These are phyloP conservation scores for Pygmarrhopalites habei DNA, from an alignment of 1,140 invertebrate species.

Conservation along the genomic window DNA sequence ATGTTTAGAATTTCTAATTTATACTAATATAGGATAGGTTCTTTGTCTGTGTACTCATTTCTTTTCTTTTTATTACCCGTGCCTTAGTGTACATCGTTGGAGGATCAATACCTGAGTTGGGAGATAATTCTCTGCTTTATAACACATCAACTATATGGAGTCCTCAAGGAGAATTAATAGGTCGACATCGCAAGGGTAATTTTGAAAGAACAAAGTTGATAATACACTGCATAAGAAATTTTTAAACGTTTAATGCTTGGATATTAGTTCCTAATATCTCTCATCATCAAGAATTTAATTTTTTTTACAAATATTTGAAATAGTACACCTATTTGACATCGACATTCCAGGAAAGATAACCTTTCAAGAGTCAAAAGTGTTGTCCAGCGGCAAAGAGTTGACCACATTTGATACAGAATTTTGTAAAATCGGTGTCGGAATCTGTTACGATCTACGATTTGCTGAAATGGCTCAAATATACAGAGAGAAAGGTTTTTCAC, in stretches of 20 bases:
- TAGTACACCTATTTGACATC: constrained; percentile 94
- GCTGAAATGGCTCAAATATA: constrained; percentile 80
- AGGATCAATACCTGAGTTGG: constrained; percentile 70
- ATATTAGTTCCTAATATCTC: no score
- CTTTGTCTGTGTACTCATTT: no score
- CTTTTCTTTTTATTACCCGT: no score
- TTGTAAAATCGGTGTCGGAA: constrained; percentile 79
- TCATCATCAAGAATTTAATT: no score
- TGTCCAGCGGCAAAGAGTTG: constrained; percentile 67
- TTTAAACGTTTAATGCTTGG: no score
- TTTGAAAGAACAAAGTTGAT: no score
- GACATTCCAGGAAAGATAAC: constrained; percentile 84
- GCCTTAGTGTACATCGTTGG: constrained; percentile 82
- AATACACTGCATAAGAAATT: no score
- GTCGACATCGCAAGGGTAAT: constrained; percentile 67
- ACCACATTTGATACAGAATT: constrained; percentile 65
- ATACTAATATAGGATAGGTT: no score
- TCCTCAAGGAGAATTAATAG: constrained; percentile 65
- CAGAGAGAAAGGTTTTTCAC: constrained; percentile 53
- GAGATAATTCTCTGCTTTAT: constrained; percentile 59
- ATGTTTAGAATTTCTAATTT: no score
- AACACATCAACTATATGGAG: constrained; percentile 89
- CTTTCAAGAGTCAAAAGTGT: constrained; percentile 84
- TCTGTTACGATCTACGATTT: constrained; percentile 92
- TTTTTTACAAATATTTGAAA: no score